These are phyloP conservation scores for Elegia similella DNA, from an alignment of 2,888 invertebrate species.

Conservation along the genomic window DNA sequence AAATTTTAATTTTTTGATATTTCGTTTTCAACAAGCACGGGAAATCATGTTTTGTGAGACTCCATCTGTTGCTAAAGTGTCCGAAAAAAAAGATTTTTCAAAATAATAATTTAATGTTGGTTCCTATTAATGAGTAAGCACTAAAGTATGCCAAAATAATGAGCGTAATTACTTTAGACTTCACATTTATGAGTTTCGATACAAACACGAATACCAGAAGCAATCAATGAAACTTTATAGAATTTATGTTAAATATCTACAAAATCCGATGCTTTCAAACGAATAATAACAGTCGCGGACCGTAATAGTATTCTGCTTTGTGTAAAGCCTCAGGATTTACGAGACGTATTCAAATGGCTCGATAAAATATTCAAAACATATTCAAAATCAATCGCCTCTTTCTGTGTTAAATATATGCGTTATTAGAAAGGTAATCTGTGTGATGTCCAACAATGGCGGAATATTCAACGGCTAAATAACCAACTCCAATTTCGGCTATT, in stretches of 20 bases:
- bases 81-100: too few species aligned
- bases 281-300: not conserved
- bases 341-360: slow-evolving; percentile 8
- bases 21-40: too few species aligned
- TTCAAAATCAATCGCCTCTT: slow-evolving; percentile 11
- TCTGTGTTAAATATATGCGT: slow-evolving; percentile 13
- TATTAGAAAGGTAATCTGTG: slow-evolving; percentile 8
- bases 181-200: too few species aligned
- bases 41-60: too few species aligned
- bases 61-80: too few species aligned
- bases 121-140: too few species aligned
- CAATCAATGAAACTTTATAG: not conserved
- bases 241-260: not conserved
- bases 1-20: too few species aligned
- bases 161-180: too few species aligned
- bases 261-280: not conserved
- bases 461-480: not conserved
- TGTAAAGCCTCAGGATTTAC: slow-evolving; percentile 7
- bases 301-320: slow-evolving; percentile 4
- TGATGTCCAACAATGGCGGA: slow-evolving; percentile 1
- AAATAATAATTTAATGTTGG: too few species aligned
- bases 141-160: too few species aligned
- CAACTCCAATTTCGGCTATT: not conserved
- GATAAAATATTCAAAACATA: slow-evolving; percentile 14
- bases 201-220: not conserved